Evolutionary conservation across 2,113 vertebrate species (phyloP), one percentile per base, ranked within the genome.

Genomic region (Corvus moneduloides): DNA sequence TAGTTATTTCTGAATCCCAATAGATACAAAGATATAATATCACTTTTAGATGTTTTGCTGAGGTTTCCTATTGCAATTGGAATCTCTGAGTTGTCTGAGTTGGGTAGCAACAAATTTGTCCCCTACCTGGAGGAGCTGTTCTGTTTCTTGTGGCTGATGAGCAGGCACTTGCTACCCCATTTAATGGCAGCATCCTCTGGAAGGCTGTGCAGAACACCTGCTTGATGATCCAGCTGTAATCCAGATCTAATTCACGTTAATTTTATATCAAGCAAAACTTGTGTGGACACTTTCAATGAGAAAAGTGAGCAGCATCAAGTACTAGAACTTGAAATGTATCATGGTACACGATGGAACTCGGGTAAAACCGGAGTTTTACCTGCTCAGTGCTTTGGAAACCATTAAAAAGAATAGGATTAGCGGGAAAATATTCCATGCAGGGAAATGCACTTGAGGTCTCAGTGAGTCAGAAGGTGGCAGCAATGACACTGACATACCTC

Each of bases 401-500:
- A 48, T 22, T 58, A 23, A 58, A 73, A 62, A 16, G 6, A 48
- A 41, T 5, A 9, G 41, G 49, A 79, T 63, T 30, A 20, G 23
- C 33, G 26, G 41, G 5, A 19, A 81, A 92, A 55, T 23, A 75
- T 11, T 74, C 9, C 2, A 10, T 1, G 5, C 21, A 49, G 51
- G 51, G 51, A 56, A 87, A 75, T 13, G 28, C 27, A 20, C 68
- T 77, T 5, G 16, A 67, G 61, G 68, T 77, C 41, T 11, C 55
- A 44, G 26, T 11, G 68, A 93, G 68, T 94, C 94, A 95, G 93
- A 93, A 97, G 89, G 61, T 87, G 89, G 84, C 69, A 94, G 84
- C 91, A 92, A 89, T 37, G 84, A 67, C 80, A 74, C 28, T 48
- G 55, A 7, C 51, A 81, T 89, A 22, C 22, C 35, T 55, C 35